Evolutionary conservation across 2,797 vertebrate species (phyloP), one percentile per base, ranked within the genome.

Genomic region (Apogon hyalosoma): DNA sequence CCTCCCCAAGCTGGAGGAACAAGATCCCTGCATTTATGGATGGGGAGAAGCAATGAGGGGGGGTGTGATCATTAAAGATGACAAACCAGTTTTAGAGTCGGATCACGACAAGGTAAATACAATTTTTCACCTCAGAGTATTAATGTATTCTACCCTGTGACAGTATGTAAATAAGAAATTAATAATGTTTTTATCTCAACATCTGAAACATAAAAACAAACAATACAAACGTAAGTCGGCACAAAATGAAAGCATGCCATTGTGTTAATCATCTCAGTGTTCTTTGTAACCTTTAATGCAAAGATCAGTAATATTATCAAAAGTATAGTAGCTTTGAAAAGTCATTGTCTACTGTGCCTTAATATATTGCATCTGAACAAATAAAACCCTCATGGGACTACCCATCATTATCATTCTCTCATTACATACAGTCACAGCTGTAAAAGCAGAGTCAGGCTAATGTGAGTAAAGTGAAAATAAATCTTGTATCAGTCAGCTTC

Each of bases 1-100:
- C 98, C 31, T 99, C 98, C 38, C 98, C 98, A 0, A 98, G 96
- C 94, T 99, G 98, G 79, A 99, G 94, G 92, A 99, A 98, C 82
- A 99, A 92, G 89, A 99, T 95, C 56, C 97, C 97, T 99, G 86
- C 47, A 79, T 69, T 65, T 48, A 87, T 84, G 78, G 74, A 78
- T 24, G 75, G 50, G 65, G 75, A 64, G 76, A 66, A 65, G 54
- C 68, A 75, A 79, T 83, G 83, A 72, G 56, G 74, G 58, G 56
- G 69, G 42, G 56, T 54, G 61, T 10, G 12, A 52, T 28, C 64
- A 64, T 14, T 4, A 33, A 73, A 45, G 14, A 39, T 46, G 36
- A 18, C 10, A 31, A 2, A 51, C 68, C 75, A 55, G 39, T 73
- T 55, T 63, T 56, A 19, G 46, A 39, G 36, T 43, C 24, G 51